These are phyloP conservation scores for Hirtodrosophila duncani DNA, from an alignment of 2,888 invertebrate species.

Conservation along the genomic window DNA sequence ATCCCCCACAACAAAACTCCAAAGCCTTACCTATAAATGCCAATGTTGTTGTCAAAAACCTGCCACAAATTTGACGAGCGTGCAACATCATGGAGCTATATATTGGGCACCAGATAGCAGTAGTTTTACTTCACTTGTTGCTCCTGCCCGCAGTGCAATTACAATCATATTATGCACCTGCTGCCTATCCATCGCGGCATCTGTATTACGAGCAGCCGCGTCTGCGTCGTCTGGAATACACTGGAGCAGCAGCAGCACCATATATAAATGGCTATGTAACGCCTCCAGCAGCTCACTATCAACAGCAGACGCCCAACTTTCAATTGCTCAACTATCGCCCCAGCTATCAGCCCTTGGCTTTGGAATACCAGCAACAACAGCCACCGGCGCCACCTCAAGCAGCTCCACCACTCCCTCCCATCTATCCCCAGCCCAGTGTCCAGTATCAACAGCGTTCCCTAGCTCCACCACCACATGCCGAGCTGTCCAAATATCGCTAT, in stretches of 20 bases:
- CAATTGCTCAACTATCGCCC: constrained; percentile 52
- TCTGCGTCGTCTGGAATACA: constrained; percentile 48
- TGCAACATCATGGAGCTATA: constrained; percentile 57
- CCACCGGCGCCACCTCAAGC: constrained; percentile 18
- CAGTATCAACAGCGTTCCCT: constrained; percentile 43
- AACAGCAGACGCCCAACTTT: constrained; percentile 58
- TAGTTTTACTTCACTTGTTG: constrained; percentile 3
- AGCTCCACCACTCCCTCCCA: constrained; percentile 27
- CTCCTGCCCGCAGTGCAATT: constrained; percentile 14
- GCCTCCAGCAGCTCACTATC: constrained; percentile 43
- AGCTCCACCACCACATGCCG: constrained; percentile 52
- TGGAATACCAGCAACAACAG: constrained; percentile 61
- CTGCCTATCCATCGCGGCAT: constrained; percentile 26
- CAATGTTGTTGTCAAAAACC: constrained; percentile 63
- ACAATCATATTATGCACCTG: constrained; percentile 28
- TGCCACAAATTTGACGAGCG: constrained; percentile 64
- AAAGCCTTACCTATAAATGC: constrained; percentile 51
- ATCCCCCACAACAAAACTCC: constrained; percentile 35
- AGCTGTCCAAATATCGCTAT: constrained; percentile 62
- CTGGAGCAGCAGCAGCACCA: constrained; percentile 15
- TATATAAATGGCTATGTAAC: constrained; percentile 20
- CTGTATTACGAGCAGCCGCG: constrained; percentile 46
- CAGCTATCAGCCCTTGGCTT: constrained; percentile 41
- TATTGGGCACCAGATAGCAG: not conserved
- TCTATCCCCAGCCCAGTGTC: constrained; percentile 48